Conservation (phyloP, 2,113 vertebrate species). For the Campylomormyrus tamandua region DNA sequence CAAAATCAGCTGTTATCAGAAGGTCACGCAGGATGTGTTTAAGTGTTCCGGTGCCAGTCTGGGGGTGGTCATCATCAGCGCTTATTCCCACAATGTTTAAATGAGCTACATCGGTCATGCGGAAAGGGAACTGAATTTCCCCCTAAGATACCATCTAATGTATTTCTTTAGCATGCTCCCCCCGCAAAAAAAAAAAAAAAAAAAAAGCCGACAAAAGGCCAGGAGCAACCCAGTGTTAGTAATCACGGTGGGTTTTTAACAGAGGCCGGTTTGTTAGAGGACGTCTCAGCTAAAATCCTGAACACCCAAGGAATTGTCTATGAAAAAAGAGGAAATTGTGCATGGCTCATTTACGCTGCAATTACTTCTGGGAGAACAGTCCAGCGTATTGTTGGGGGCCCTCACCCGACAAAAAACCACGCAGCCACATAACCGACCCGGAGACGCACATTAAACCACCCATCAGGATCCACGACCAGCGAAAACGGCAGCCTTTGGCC, state of each 20-base stretch:
- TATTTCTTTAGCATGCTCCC: background rate
- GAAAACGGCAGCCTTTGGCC: background rate
- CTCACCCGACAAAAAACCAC: background rate
- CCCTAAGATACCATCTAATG: background rate
- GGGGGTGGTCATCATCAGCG: background rate
- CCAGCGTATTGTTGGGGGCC: background rate
- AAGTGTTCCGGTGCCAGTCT: background rate
- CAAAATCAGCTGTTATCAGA: background rate
- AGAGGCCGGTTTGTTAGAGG: background rate
- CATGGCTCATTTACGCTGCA: background rate
- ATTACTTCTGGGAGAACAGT: constrained; percentile 10
- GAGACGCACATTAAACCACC: background rate
- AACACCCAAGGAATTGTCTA: background rate
- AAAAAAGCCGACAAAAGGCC: background rate
- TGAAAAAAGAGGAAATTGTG: background rate
- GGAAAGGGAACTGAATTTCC: background rate
- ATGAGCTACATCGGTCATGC: background rate
- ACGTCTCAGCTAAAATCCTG: background rate
- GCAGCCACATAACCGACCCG: background rate
- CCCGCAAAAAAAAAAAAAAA: background rate
- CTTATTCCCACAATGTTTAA: background rate
- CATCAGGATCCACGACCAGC: background rate
- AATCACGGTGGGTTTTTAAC: background rate
- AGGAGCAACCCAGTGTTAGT: background rate
- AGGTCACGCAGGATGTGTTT: background rate